Evolutionary conservation across 2,113 vertebrate species (phyloP), one percentile per base, ranked within the genome.

Genomic region (Brachypodius melanocephalos): DNA sequence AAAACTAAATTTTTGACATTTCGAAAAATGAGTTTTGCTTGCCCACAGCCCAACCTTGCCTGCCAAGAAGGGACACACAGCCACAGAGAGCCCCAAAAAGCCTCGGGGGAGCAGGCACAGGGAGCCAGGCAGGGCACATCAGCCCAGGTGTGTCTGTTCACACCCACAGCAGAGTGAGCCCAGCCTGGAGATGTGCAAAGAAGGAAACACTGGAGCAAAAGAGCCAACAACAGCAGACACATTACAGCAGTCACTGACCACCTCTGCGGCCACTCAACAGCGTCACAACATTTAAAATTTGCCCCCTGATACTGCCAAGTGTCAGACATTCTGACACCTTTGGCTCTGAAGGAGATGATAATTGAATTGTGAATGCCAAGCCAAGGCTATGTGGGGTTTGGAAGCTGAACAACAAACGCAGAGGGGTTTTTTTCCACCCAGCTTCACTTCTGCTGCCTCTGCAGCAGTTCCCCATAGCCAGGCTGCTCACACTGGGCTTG

Each of bases 391-490:
- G 1, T 9, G 34, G 26, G 25, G 43, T 89, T 80, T 83, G 43
- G 67, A 85, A 91, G 69, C 3, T 76, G 88, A 85, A 58, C 54
- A 86, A 63, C 31, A 66, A 90, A 29, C 8, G 1, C 24, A 17
- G 79, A 85, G 14, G 96, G 38, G 38, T 38, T 38, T 31, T 88
- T 96, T 96, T 95, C 93, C 95, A 91, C 14, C 5, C 83, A 94
- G 91, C 93, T 97, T 96, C 93, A 95, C 94, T 96, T 96, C 95
- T 96, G 89, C 91, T 95, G 91, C 89, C 76, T 93, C 48, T 48
- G 63, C 67, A 88, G 91, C 76, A 96, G 92, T 96, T 97, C 95
- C 93, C 93, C 85, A 86, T 86, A 61, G 59, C 45, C 65, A 66
- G 46, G 46, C 87, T 91, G 89, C 81, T 65, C 31, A 24, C 31